A percentile compares a stretch with the other conserved stretches of the same genome.
phyloP scores from a whole-genome alignment of 2,113 vertebrate species.

The Motacilla tschutschensis region DNA sequence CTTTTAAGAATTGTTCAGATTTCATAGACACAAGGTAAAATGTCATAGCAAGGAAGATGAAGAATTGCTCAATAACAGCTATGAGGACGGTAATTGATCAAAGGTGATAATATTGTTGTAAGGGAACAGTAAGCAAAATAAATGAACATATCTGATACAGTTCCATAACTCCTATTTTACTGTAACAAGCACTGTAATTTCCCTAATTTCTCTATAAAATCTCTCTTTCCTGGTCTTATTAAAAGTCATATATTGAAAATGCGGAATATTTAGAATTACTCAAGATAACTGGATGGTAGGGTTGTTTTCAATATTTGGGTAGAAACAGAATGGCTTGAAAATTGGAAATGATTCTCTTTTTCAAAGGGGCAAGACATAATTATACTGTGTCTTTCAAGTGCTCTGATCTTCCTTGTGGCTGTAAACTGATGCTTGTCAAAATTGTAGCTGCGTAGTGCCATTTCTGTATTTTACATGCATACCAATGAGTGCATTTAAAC shows the following conservation, averaged over 20 bases:
- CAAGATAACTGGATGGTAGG: neutral
- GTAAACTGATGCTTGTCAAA: neutral
- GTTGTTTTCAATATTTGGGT: neutral
- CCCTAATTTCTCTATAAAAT: neutral
- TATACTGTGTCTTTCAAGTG: constrained; percentile 1
- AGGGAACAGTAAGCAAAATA: neutral
- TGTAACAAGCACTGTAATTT: neutral
- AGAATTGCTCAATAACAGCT: neutral
- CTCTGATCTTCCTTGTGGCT: neutral
- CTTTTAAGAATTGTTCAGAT: neutral
- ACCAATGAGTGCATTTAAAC: constrained; percentile 4
- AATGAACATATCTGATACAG: neutral
- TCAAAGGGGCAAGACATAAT: neutral
- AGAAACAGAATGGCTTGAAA: neutral
- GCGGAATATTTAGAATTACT: neutral
- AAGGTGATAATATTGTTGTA: neutral
- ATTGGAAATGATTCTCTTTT: neutral
- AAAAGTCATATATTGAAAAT: neutral
- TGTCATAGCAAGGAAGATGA: neutral
- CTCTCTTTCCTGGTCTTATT: neutral
- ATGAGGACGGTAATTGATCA: neutral
- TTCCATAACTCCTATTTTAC: neutral
- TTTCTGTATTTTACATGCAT: neutral
- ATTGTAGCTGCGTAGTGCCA: neutral
- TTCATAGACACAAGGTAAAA: neutral